Conservation (phyloP, 2,113 vertebrate genomes). For the Taxidea taxus region DNA sequence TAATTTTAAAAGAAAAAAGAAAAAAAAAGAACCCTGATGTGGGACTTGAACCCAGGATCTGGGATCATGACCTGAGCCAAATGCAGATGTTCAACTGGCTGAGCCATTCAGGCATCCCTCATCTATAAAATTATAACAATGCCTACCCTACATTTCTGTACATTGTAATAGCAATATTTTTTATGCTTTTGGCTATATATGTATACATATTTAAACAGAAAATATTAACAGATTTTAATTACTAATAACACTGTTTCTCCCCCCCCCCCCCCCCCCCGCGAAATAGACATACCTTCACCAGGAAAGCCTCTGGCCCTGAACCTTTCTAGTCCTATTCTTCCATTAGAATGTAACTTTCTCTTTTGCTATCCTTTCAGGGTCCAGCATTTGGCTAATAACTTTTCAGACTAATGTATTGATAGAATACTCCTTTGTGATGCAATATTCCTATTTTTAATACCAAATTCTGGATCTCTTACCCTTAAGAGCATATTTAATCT, state of each 20-base stretch:
- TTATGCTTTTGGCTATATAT: not conserved
- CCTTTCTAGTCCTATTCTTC: not conserved
- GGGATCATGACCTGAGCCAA: not conserved
- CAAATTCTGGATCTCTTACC: not conserved
- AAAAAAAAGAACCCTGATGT: too few species aligned
- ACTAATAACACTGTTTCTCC: not conserved
- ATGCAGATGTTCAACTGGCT: not conserved
- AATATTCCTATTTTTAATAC: not conserved
- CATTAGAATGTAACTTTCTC: not conserved
- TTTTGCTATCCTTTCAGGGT: not conserved
- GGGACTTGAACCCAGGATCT: not conserved
- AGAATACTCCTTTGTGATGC: not conserved
- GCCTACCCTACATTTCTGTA: not conserved
- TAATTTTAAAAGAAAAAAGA: too few species aligned
- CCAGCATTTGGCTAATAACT: not conserved
- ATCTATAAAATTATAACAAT: not conserved
- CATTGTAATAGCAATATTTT: not conserved
- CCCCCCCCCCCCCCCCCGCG: accelerated
- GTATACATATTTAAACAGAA: not conserved
- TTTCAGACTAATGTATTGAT: not conserved
- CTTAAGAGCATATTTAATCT: not conserved
- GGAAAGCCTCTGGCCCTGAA: not conserved
- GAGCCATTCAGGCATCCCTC: not conserved
- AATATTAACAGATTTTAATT: not conserved
- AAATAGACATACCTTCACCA: not conserved